Percentiles rank a stretch among this genome's conserved stretches.
Conservation (phyloP, 2,797 vertebrate genomes). For the Hoplostethus mediterraneus region DNA sequence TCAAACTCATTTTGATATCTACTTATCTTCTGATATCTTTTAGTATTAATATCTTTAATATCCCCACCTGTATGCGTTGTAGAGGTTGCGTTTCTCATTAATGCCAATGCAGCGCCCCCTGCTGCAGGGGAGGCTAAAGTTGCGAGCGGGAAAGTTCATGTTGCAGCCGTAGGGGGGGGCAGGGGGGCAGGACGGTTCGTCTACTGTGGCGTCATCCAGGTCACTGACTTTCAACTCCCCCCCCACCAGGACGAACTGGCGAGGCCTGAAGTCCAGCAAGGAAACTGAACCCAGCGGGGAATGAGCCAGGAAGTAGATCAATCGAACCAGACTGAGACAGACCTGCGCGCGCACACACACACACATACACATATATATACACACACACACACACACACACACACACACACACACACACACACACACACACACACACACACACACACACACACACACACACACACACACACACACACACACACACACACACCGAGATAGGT, state of each 20-base stretch:
- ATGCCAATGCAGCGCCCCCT: conserved; percentile 87
- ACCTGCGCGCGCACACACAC: conserved; percentile 77
- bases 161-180: conserved; percentile 78
- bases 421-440: not conserved
- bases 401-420: not conserved
- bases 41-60: no score
- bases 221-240: conserved; percentile 92
- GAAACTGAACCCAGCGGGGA: conserved; percentile 91
- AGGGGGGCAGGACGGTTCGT: conserved; percentile 84
- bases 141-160: conserved; percentile 90
- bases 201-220: conserved; percentile 89
- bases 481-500: not conserved
- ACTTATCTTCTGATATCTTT: no score
- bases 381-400: not conserved
- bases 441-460: not conserved
- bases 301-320: conserved; percentile 90
- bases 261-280: conserved; percentile 92
- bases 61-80: conserved; percentile 90
- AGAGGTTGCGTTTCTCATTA: conserved; percentile 92
- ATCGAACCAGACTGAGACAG: conserved; percentile 89
- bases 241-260: conserved; percentile 90
- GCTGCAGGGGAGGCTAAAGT: conserved; percentile 89
- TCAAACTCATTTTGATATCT: no score
- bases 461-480: not conserved
- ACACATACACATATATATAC: no score